These are phyloP conservation scores for Cromileptes altivelis DNA, from an alignment of 2,113 vertebrate genomes.

Conservation along the genomic window DNA sequence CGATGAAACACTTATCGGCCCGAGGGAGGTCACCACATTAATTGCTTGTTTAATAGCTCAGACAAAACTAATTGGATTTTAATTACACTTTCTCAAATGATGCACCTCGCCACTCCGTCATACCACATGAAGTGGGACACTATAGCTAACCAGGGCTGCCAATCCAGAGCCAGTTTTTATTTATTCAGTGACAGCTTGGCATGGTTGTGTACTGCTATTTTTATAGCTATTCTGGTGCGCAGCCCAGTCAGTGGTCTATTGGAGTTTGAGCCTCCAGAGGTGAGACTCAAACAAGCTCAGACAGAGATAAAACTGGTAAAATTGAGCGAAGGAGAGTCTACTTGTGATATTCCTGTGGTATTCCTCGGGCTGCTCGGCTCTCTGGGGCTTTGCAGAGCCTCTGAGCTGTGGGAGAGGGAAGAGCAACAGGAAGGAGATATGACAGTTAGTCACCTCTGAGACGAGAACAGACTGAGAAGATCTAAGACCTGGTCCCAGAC, in stretches of 20 bases:
- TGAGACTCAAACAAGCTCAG: constrained; percentile 56
- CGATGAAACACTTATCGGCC: constrained; percentile 20
- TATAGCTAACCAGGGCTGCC: constrained; percentile 32
- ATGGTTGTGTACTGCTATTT: constrained; percentile 55
- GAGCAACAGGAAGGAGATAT: constrained; percentile 66
- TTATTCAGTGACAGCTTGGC: constrained; percentile 46
- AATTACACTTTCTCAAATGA: constrained; percentile 23
- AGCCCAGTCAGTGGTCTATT: constrained; percentile 56
- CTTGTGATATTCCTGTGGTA: constrained; percentile 64
- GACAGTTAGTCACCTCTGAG: constrained; percentile 75
- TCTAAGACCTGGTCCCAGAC: constrained; percentile 64
- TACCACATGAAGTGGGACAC: constrained; percentile 44
- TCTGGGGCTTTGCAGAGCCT: constrained; percentile 59
- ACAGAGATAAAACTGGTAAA: constrained; percentile 53
- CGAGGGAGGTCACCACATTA: neutral
- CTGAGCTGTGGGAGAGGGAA: constrained; percentile 63
- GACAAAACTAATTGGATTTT: constrained; percentile 35
- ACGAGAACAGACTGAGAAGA: constrained; percentile 61
- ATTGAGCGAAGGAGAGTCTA: constrained; percentile 50
- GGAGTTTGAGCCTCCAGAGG: constrained; percentile 46
- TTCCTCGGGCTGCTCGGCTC: constrained; percentile 64
- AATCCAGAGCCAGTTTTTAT: constrained; percentile 47
- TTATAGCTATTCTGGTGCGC: constrained; percentile 45
- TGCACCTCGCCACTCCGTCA: constrained; percentile 8
- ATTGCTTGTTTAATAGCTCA: constrained; percentile 45